Conservation (phyloP, 2,888 invertebrate genomes). For the Cryptus viduatorius region DNA sequence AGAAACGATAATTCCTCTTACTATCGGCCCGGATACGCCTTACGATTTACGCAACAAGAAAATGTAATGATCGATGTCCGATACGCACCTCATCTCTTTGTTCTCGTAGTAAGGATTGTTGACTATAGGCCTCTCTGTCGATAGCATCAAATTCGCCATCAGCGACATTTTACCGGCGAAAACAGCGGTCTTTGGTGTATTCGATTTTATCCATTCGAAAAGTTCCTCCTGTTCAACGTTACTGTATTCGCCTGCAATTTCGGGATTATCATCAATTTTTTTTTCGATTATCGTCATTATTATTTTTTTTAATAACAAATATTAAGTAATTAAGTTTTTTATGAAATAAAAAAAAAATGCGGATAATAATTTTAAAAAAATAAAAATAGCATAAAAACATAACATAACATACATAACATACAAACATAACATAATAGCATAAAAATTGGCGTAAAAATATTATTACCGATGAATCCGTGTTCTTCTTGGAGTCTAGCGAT, state of each 20-base stretch:
- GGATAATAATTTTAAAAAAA: not conserved
- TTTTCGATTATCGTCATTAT: slow-evolving; percentile 13
- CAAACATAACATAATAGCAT: no score
- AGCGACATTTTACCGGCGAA: slow-evolving; percentile 96
- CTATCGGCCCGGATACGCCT: slow-evolving; percentile 12
- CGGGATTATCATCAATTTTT: slow-evolving; percentile 13
- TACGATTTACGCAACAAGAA: not conserved
- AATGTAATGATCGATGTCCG: slow-evolving; percentile 27
- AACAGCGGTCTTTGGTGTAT: slow-evolving; percentile 88
- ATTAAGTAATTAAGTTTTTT: no score
- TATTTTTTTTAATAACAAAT: not conserved
- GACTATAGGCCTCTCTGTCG: slow-evolving; percentile 91
- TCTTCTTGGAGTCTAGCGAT: slow-evolving; percentile 86
- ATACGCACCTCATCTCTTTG: slow-evolving; percentile 89
- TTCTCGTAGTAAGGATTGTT: slow-evolving; percentile 96
- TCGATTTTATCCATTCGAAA: slow-evolving; percentile 90
- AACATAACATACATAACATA: no score
- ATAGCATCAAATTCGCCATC: slow-evolving; percentile 92
- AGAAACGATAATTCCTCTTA: not conserved
- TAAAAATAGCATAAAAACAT: not conserved
- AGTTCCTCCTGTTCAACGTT: slow-evolving; percentile 91
- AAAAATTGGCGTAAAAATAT: not conserved
- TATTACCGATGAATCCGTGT: slow-evolving; percentile 84
- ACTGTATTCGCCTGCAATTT: slow-evolving; percentile 88
- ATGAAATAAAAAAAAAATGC: no score